These are phyloP conservation scores for Onthophagus sagittarius DNA, from an alignment of 2,888 invertebrate species.

Conservation along the genomic window DNA sequence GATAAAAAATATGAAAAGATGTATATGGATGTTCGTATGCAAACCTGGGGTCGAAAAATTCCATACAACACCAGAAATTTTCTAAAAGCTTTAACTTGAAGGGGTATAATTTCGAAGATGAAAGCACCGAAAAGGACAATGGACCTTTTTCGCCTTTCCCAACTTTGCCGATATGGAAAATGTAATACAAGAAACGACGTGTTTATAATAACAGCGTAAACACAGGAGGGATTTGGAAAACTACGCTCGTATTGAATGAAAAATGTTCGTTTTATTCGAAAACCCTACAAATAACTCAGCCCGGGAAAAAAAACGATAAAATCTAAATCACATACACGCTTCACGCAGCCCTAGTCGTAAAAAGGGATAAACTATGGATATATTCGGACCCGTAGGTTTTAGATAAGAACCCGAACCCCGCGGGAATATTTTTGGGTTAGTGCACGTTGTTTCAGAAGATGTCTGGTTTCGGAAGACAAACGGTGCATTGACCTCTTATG, in stretches of 20 bases:
- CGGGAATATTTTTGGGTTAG: background rate
- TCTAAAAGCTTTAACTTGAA: background rate
- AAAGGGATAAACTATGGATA: background rate
- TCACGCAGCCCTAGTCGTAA: background rate
- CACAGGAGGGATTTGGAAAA: background rate
- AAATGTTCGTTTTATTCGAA: background rate
- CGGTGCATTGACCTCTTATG: background rate
- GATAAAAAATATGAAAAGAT: too few relatives aligned
- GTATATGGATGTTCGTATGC: too few relatives aligned
- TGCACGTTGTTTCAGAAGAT: background rate
- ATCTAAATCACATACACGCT: background rate
- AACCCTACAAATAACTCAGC: background rate
- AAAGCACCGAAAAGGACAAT: background rate
- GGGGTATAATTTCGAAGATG: background rate
- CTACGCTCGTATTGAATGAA: background rate
- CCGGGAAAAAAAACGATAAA: background rate
- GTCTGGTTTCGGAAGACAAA: background rate
- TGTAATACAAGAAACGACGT: background rate
- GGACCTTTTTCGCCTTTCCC: background rate
- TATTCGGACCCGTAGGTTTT: background rate
- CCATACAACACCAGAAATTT: too few relatives aligned
- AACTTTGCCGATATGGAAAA: background rate
- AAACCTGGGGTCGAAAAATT: too few relatives aligned
- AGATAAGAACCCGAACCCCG: background rate
- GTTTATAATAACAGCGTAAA: background rate